Evolutionary conservation across 2,113 vertebrate species (phyloP).

Genomic region (Daboia siamensis): DNA sequence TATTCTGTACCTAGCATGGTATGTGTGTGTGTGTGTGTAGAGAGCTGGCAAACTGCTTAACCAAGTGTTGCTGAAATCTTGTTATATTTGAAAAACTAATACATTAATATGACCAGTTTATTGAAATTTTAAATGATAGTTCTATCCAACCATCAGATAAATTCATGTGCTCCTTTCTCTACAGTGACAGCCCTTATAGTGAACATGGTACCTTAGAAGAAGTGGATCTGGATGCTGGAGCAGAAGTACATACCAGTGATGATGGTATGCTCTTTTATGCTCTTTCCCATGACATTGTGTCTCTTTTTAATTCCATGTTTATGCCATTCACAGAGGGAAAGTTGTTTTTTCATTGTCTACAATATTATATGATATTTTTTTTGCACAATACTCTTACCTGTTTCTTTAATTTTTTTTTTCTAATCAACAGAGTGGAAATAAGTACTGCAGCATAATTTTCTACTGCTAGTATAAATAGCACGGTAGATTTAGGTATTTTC

Average conservation of each 20-base stretch:
- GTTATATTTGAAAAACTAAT: background rate
- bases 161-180: conserved; percentile 21
- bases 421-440: conserved; percentile 46
- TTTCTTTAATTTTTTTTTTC: conserved; percentile 52
- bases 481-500: background rate
- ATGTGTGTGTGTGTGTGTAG: background rate
- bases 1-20: background rate
- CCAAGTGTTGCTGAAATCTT: background rate
- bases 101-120: background rate
- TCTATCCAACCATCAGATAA: background rate
- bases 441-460: conserved; percentile 47
- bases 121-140: background rate
- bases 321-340: conserved; percentile 28
- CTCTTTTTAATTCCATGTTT: conserved; percentile 11
- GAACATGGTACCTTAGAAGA: conserved; percentile 93
- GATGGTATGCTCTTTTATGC: conserved; percentile 76
- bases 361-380: conserved; percentile 35
- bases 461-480: conserved; percentile 20
- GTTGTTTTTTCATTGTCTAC: conserved; percentile 26
- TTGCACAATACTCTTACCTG: conserved; percentile 29
- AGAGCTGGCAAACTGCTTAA: background rate
- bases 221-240: conserved; percentile 88
- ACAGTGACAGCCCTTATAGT: conserved; percentile 94
- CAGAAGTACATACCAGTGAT: conserved; percentile 94
- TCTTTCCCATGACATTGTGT: background rate